phyloP scores from a whole-genome alignment of 2,797 vertebrate genomes.

The Rhynchonycteris naso region DNA sequence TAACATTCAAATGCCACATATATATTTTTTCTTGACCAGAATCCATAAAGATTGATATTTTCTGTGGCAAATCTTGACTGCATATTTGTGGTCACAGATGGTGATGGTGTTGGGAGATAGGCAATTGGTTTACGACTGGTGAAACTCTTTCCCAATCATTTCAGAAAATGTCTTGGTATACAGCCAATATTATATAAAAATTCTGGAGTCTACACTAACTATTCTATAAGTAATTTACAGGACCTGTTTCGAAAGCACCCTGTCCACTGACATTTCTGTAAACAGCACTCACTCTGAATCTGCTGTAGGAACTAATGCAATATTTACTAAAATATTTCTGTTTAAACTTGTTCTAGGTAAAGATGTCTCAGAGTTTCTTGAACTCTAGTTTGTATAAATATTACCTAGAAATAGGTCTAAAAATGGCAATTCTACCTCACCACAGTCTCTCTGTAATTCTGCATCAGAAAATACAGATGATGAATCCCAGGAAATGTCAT shows the following conservation, averaged over 20 bases:
- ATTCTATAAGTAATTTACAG: slow-evolving; percentile 18
- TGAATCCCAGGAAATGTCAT: neutral
- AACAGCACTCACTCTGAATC: neutral
- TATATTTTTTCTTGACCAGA: neutral
- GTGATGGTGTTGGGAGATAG: neutral
- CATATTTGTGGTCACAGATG: neutral
- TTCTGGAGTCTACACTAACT: neutral
- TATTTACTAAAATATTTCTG: neutral
- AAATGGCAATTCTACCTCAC: neutral
- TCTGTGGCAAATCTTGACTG: neutral
- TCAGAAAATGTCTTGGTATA: neutral
- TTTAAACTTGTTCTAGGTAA: slow-evolving; percentile 11
- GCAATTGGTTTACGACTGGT: neutral
- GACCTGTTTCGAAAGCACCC: neutral
- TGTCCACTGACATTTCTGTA: neutral
- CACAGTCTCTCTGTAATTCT: neutral
- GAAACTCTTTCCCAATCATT: neutral
- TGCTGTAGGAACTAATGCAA: neutral
- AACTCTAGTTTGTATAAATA: neutral
- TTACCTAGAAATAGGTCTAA: neutral
- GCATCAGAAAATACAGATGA: neutral
- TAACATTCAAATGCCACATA: neutral
- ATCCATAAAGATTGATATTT: neutral
- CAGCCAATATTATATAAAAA: neutral
- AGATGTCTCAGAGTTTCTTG: neutral